Evolutionary conservation across 2,113 vertebrate species (phyloP).

Genomic region (Sciurus niger): DNA sequence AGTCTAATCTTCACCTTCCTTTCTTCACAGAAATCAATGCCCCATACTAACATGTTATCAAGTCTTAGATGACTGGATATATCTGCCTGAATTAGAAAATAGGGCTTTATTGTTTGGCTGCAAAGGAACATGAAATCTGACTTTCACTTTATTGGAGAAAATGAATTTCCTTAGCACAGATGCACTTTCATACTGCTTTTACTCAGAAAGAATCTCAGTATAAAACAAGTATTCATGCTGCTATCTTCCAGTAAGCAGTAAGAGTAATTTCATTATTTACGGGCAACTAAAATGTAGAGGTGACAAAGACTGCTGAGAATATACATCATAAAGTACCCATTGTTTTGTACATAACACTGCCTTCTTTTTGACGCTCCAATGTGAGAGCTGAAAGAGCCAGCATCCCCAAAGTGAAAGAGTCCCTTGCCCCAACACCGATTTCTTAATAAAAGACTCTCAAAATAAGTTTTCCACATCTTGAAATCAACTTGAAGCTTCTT

Average conservation of each 20-base stretch:
- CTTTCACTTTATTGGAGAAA: slow-evolving; percentile 57
- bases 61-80: not conserved
- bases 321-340: not conserved
- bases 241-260: slow-evolving; percentile 41
- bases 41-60: not conserved
- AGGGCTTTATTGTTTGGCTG: slow-evolving; percentile 54
- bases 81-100: slow-evolving; percentile 30
- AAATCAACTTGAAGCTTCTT: not conserved
- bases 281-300: not conserved
- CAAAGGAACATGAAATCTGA: slow-evolving; percentile 61
- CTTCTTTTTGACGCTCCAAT: not conserved
- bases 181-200: slow-evolving; percentile 48
- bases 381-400: not conserved
- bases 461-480: not conserved
- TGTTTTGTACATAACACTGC: not conserved
- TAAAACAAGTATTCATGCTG: slow-evolving; percentile 36
- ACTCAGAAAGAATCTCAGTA: slow-evolving; percentile 54
- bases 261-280: not conserved
- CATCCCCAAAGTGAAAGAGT: not conserved
- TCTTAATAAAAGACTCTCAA: not conserved
- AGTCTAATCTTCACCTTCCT: not conserved
- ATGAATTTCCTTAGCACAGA: slow-evolving; percentile 56
- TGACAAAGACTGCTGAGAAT: not conserved
- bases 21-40: not conserved
- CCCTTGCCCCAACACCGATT: not conserved